phyloP scores from a whole-genome alignment of 92 coral and sea anemone species.

The Porites evermanni region DNA sequence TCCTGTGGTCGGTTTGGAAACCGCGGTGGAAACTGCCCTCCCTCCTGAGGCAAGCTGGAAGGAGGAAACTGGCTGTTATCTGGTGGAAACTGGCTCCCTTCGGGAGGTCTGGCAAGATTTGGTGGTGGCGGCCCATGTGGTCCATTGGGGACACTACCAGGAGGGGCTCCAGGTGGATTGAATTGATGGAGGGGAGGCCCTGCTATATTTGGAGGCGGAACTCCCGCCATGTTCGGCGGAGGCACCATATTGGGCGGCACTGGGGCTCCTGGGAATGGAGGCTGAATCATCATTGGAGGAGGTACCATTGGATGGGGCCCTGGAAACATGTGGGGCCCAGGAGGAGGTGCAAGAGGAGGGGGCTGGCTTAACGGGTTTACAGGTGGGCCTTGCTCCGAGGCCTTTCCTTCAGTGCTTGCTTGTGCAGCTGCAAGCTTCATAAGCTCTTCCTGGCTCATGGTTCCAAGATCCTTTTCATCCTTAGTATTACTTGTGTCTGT shows the following conservation, averaged over 20 bases:
- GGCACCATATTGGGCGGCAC: slow-evolving; percentile 72
- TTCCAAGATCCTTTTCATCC: slow-evolving; percentile 64
- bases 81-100: slow-evolving; percentile 59
- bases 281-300: slow-evolving; percentile 84
- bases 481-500: slow-evolving; percentile 35
- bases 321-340: slow-evolving; percentile 81
- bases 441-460: slow-evolving; percentile 72
- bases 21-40: slow-evolving; percentile 54
- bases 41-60: slow-evolving; percentile 34
- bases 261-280: slow-evolving; percentile 83
- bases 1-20: slow-evolving; percentile 46
- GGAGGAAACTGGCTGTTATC: slow-evolving; percentile 45
- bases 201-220: slow-evolving; percentile 69
- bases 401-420: slow-evolving; percentile 59
- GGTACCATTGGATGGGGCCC: slow-evolving; percentile 78
- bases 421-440: slow-evolving; percentile 79
- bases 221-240: slow-evolving; percentile 53
- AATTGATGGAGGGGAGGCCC: slow-evolving; percentile 69
- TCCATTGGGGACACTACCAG: slow-evolving; percentile 3
- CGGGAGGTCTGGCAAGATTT: slow-evolving; percentile 53
- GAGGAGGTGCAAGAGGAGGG: slow-evolving; percentile 82
- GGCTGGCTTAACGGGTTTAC: slow-evolving; percentile 62
- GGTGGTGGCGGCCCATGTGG: slow-evolving; percentile 30
- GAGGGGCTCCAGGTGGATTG: slow-evolving; percentile 36
- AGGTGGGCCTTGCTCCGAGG: slow-evolving; percentile 47